Evolutionary conservation across 2,888 invertebrate genomes (phyloP).

Genomic region (Archaeoteleia sp.): DNA sequence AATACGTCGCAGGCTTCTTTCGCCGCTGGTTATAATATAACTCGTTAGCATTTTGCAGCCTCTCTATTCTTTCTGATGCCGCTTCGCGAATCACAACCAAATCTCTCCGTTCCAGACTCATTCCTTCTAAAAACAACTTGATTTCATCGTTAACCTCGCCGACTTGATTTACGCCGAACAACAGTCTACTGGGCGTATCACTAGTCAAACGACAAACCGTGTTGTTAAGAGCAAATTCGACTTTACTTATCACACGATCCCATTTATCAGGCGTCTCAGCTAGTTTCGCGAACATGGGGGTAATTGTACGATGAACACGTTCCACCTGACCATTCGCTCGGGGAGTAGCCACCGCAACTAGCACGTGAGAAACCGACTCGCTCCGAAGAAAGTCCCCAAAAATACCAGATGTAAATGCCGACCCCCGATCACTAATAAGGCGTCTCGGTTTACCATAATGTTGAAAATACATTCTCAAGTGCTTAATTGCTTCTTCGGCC

Average conservation of each 20-base stretch:
- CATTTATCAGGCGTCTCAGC: conserved; percentile 33
- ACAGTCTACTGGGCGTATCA: conserved; percentile 55
- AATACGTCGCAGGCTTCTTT: conserved; percentile 39
- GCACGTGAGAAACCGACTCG: no score
- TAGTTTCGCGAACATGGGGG: conserved; percentile 1
- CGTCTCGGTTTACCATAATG: no score
- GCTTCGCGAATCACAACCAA: conserved; percentile 33
- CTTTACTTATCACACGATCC: no score
- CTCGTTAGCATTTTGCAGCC: conserved; percentile 56
- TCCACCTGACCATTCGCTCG: conserved; percentile 69
- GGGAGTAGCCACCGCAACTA: no score
- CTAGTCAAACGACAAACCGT: conserved; percentile 48
- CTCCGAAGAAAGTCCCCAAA: no score
- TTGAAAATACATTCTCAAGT: no score
- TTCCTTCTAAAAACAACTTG: conserved; percentile 13
- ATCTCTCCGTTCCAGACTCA: conserved; percentile 7
- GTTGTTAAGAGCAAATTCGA: conserved; percentile 54
- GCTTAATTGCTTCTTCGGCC: no score
- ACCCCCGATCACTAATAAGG: no score
- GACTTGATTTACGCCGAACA: conserved; percentile 60
- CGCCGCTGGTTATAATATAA: conserved; percentile 54
- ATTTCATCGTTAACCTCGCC: conserved; percentile 50
- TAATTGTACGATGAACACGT: conserved; percentile 60
- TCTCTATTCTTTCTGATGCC: conserved; percentile 42
- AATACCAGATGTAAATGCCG: no score